Conservation (phyloP, 2,797 vertebrate species). For the Gymnopithys bicolor region DNA sequence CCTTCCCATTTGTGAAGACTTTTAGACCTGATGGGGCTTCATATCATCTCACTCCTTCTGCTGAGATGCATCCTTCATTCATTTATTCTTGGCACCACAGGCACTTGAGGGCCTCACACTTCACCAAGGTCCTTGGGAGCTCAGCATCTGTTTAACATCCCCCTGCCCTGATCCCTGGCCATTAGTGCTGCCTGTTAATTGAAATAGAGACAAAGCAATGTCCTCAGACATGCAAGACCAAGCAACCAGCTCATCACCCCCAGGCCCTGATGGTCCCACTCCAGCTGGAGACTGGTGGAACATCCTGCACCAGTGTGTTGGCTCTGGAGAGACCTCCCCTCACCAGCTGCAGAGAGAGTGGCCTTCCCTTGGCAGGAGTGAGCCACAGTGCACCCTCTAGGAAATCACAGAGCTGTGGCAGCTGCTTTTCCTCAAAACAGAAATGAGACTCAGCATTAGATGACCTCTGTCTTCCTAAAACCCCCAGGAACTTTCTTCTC, state of each 20-base stretch:
- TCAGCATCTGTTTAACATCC: background rate
- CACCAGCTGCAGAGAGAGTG: background rate
- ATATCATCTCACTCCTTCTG: background rate
- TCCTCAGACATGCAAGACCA: background rate
- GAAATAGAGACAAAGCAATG: background rate
- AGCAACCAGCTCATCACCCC: background rate
- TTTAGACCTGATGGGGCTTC: background rate
- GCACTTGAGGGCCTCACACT: background rate
- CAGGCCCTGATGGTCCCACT: background rate
- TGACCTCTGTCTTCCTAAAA: background rate
- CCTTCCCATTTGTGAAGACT: background rate
- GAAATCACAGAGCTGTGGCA: background rate
- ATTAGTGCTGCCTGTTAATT: background rate
- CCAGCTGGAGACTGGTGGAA: background rate
- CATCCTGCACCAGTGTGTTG: background rate
- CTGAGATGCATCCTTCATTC: background rate
- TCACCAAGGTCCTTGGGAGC: rapidly evolving
- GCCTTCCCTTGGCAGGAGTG: background rate
- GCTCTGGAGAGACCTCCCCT: background rate
- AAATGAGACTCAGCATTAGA: background rate
- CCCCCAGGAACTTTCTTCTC: background rate
- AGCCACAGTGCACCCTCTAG: background rate
- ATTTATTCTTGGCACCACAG: background rate
- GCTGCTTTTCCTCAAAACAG: background rate
- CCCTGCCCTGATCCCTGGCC: background rate